Evolutionary conservation across 2,888 invertebrate genomes (phyloP), one percentile per base, ranked within the genome.

Genomic region (Caenorhabditis zanzibari): DNA sequence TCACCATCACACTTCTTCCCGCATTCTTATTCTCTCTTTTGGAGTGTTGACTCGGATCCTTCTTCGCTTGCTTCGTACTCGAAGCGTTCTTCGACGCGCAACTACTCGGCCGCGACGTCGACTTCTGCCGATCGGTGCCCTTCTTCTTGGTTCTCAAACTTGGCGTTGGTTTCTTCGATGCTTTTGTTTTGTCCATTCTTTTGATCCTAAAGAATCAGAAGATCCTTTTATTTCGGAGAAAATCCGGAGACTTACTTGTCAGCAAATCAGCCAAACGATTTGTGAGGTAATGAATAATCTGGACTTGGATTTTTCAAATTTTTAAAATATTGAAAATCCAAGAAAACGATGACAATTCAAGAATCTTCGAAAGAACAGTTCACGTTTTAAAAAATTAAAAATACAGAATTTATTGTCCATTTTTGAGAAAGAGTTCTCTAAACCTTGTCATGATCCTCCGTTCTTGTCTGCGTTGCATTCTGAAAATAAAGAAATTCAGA

Each of bases 141-240:
- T 68, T 68, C 54, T 68, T 68, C 38, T 54, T 68, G 22, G 68
- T 24, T 24, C 68, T 35, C 54, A 54, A 38, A 68, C 68, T 68
- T 22, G 68, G 68, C 35, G 68, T 32, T 5, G 68, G 2, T 54
- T 32, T 68, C 24, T 68, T 68, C 22, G 68, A 52, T n/a, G 54
- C 54, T 54, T 52, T 68, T 54, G 38, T 3, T 68, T 68, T 68
- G 52, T 68, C 68, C 68, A 68, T 68, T 68, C 52, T 68, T 68
- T 68, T 66, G 66, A 66, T 66, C 66, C 64, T 64, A 19, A 64
- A 28, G 9, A 26, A 26, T 63, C n/a, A 1, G 12, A 16, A 16
- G 26, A 1, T 54, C 9, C 10, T 54, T 3, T 26, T 54, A 26
- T 26, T 24, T 14, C 28, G 32, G 5, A 64, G 59, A n/a, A 10